Evolutionary conservation across 1,140 invertebrate species (phyloP).

Genomic region (Hormaphis cornu): DNA sequence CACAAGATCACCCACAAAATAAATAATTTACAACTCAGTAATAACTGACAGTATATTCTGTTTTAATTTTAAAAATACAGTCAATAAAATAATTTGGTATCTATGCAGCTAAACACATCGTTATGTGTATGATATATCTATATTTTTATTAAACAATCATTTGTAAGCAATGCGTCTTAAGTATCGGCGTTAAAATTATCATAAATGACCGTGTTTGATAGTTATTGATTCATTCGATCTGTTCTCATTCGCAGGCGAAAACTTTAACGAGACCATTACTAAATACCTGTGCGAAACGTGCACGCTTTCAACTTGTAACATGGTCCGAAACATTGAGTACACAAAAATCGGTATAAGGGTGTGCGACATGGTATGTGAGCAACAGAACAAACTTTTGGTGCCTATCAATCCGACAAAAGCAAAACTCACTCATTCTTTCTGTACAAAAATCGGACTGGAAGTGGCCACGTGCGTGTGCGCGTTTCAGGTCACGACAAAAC

Average conservation of each 20-base stretch:
- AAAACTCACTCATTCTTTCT: background rate
- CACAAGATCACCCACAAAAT: too few relatives aligned
- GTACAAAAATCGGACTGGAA: background rate
- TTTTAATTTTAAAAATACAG: too few relatives aligned
- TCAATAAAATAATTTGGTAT: too few relatives aligned
- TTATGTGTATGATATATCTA: too few relatives aligned
- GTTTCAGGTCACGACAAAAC: background rate
- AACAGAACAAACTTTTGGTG: background rate
- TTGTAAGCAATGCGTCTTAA: too few relatives aligned
- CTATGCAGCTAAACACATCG: too few relatives aligned
- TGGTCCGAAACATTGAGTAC: background rate
- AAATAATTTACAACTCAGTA: too few relatives aligned
- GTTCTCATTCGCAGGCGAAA: background rate
- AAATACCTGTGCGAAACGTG: background rate
- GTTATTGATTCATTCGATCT: too few relatives aligned
- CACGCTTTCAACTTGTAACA: background rate
- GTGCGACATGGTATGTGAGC: background rate
- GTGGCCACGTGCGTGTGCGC: background rate
- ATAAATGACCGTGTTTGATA: too few relatives aligned
- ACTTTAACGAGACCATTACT: background rate
- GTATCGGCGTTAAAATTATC: too few relatives aligned
- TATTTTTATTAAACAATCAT: too few relatives aligned
- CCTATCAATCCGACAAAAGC: background rate
- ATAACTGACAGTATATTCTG: too few relatives aligned
- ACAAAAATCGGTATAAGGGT: background rate